These are phyloP conservation scores for Zaprionus tsacasi DNA, from an alignment of 1,140 invertebrate species.

Conservation along the genomic window DNA sequence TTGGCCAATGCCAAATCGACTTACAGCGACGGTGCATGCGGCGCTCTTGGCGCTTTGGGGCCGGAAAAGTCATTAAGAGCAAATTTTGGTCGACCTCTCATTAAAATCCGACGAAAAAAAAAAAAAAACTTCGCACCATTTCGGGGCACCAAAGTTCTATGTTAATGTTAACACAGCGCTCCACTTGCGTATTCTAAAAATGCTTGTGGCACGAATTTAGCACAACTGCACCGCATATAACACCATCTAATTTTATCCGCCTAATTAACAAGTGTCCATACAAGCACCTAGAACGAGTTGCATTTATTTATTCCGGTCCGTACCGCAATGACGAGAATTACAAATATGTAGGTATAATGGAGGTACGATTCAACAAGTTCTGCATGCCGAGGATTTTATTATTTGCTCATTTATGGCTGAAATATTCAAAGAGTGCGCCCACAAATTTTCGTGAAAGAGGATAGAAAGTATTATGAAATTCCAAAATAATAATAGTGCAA, in stretches of 20 bases:
- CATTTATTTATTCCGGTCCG: conserved; percentile 11
- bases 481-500: too few species aligned
- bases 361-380: too few species aligned
- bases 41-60: conserved; percentile 23
- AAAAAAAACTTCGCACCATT: conserved; percentile 44
- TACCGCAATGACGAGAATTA: not conserved
- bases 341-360: too few species aligned
- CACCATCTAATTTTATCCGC: conserved; percentile 10
- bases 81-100: conserved; percentile 34
- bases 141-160: conserved; percentile 55
- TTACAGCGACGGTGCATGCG: conserved; percentile 21
- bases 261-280: conserved; percentile 38
- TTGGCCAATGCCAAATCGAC: conserved; percentile 44
- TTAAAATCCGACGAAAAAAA: conserved; percentile 5
- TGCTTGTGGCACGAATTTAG: conserved; percentile 39
- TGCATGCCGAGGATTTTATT: too few species aligned
- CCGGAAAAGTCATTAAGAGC: conserved; percentile 45
- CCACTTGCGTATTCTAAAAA: conserved; percentile 34
- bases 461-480: too few species aligned
- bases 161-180: conserved; percentile 35
- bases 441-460: too few species aligned
- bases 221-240: not conserved
- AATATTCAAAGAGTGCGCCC: too few species aligned
- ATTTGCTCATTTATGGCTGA: too few species aligned
- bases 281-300: conserved; percentile 17